Evolutionary conservation across 2,888 invertebrate species (phyloP).

Genomic region (Torymus tubicola): DNA sequence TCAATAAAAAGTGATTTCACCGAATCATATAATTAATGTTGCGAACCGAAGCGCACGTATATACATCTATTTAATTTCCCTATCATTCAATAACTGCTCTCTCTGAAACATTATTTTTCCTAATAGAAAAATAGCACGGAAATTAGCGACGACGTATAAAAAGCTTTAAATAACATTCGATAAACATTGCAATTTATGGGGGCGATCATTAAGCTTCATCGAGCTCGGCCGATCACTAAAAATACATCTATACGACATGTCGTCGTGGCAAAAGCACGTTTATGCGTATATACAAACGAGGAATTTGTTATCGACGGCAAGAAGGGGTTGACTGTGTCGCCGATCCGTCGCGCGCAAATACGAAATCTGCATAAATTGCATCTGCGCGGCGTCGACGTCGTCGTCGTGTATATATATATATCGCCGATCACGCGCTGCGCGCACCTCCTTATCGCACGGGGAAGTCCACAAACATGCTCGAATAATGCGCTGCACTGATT

Average conservation of each 20-base stretch:
- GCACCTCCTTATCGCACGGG: too few relatives aligned
- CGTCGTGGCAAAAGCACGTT: not conserved
- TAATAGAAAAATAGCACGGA: not conserved
- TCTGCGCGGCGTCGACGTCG: too few relatives aligned
- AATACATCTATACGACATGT: conserved; percentile 10
- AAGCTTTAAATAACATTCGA: conserved; percentile 11
- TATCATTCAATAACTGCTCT: too few relatives aligned
- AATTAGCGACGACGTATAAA: conserved; percentile 14
- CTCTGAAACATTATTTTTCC: too few relatives aligned
- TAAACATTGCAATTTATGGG: conserved; percentile 25
- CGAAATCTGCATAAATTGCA: conserved; percentile 6
- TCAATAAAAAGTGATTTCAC: too few relatives aligned
- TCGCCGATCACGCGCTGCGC: too few relatives aligned
- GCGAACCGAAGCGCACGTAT: too few relatives aligned
- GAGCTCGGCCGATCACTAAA: conserved; percentile 13
- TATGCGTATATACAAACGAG: not conserved
- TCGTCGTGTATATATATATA: too few relatives aligned
- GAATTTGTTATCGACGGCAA: conserved; percentile 28
- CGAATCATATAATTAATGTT: too few relatives aligned
- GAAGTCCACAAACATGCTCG: too few relatives aligned
- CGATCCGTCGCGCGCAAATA: not conserved
- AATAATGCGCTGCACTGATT: too few relatives aligned
- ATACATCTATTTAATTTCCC: too few relatives aligned
- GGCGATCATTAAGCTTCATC: not conserved
- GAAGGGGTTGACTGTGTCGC: conserved; percentile 23